Evolutionary conservation across 2,888 invertebrate genomes (phyloP).

Genomic region (Stictocephala bisonia): DNA sequence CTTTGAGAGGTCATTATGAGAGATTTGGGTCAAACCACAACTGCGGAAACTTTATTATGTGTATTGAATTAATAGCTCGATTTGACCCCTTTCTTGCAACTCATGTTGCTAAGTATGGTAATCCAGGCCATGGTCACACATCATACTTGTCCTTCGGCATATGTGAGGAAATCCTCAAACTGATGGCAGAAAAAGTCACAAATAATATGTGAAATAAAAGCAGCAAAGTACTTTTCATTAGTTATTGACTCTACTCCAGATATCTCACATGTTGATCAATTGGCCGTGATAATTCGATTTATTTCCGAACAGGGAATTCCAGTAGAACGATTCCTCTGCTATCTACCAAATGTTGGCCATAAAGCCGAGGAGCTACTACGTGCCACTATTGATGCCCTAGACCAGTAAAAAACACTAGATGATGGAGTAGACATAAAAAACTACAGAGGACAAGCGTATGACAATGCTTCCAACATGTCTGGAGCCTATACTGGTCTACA

Average conservation of each 20-base stretch:
- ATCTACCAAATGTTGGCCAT: constrained; percentile 60
- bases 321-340: constrained; percentile 61
- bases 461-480: constrained; percentile 61
- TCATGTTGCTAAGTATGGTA: constrained; percentile 58
- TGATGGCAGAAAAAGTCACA: constrained; percentile 59
- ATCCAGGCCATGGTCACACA: constrained; percentile 56
- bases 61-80: constrained; percentile 58
- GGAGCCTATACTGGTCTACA: constrained; percentile 59
- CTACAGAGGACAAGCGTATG: constrained; percentile 59
- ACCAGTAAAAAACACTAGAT: no score
- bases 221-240: constrained; percentile 48
- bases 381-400: constrained; percentile 42
- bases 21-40: constrained; percentile 55
- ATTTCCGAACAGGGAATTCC: constrained; percentile 55
- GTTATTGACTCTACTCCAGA: constrained; percentile 60
- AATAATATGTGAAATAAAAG: constrained; percentile 59
- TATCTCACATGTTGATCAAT: constrained; percentile 60
- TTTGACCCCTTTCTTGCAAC: constrained; percentile 60
- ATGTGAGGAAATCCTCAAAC: constrained; percentile 60
- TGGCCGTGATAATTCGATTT: constrained; percentile 61
- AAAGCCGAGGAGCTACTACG: constrained; percentile 59
- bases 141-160: constrained; percentile 60
- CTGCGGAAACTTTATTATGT: constrained; percentile 59
- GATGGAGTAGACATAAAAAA: constrained; percentile 58
- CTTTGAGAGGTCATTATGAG: constrained; percentile 58